These are phyloP conservation scores for Hylia prasina DNA, from an alignment of 2,113 vertebrate genomes.

Conservation along the genomic window DNA sequence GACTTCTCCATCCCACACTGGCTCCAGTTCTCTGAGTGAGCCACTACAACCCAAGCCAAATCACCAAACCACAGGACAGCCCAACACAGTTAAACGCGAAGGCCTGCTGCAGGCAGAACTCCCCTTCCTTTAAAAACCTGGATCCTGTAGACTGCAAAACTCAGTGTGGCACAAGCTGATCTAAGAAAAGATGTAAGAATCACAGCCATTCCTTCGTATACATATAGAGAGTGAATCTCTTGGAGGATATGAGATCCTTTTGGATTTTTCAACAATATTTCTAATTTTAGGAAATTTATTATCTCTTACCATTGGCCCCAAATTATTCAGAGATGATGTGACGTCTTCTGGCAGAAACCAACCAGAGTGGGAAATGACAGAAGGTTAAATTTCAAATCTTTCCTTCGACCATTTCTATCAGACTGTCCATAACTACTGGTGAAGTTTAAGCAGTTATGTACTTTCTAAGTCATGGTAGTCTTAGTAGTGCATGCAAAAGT, in stretches of 20 bases:
- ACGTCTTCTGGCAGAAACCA: not conserved
- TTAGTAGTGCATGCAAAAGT: not conserved
- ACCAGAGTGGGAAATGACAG: not conserved
- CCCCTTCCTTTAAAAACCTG: not conserved
- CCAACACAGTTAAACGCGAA: not conserved
- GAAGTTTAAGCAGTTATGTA: not conserved
- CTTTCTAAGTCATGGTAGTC: not conserved
- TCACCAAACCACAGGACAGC: not conserved
- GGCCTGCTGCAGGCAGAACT: not conserved
- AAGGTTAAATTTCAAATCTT: not conserved
- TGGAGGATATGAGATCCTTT: not conserved
- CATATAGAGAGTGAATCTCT: not conserved
- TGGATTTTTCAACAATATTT: not conserved
- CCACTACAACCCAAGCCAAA: not conserved
- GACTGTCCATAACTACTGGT: not conserved
- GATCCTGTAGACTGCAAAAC: not conserved
- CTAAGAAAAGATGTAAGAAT: not conserved
- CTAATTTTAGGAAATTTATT: not conserved
- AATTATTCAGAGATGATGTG: not conserved
- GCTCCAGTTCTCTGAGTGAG: not conserved
- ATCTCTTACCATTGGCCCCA: not conserved
- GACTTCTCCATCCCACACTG: not conserved
- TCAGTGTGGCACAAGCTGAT: not conserved
- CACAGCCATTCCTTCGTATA: not conserved
- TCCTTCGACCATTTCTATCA: not conserved